phyloP scores from a whole-genome alignment of 2,888 invertebrate genomes.

The Drosophila mimetica region DNA sequence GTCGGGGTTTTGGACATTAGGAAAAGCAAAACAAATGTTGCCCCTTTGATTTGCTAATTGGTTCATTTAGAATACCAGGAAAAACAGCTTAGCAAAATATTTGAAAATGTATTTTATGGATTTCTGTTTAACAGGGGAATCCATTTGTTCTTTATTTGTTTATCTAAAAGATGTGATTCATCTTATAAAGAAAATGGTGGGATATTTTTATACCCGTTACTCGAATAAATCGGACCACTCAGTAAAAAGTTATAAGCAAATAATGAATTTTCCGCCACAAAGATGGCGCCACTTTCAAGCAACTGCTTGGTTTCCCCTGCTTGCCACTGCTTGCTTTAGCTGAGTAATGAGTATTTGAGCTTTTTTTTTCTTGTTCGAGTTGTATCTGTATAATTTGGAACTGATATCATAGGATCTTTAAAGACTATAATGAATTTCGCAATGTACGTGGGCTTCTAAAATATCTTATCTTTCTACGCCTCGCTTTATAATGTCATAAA shows the following conservation, averaged over 20 bases:
- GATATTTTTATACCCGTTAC: too few relatives aligned
- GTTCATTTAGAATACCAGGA: slow-evolving; percentile 31
- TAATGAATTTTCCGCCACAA: too few relatives aligned
- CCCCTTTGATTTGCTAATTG: slow-evolving; percentile 35
- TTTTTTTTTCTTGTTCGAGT: too few relatives aligned
- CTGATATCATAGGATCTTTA: neutral
- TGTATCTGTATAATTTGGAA: neutral
- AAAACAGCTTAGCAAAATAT: neutral
- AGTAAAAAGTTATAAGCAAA: too few relatives aligned
- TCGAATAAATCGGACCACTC: too few relatives aligned
- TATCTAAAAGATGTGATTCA: slow-evolving; percentile 1
- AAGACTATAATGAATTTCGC: too few relatives aligned
- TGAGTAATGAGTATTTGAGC: too few relatives aligned
- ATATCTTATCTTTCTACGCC: neutral
- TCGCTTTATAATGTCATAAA: neutral
- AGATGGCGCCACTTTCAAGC: too few relatives aligned
- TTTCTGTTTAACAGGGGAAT: slow-evolving; percentile 10
- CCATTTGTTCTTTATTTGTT: neutral
- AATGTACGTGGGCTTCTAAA: neutral
- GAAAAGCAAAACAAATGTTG: slow-evolving; percentile 20
- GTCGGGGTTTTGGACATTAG: slow-evolving; percentile 18
- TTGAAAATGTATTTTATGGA: neutral
- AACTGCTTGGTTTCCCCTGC: too few relatives aligned
- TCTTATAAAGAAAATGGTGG: neutral
- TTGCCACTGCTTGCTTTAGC: too few relatives aligned